These are phyloP conservation scores for Anhinga rufa DNA, from an alignment of 2,113 vertebrate genomes.

Conservation along the genomic window DNA sequence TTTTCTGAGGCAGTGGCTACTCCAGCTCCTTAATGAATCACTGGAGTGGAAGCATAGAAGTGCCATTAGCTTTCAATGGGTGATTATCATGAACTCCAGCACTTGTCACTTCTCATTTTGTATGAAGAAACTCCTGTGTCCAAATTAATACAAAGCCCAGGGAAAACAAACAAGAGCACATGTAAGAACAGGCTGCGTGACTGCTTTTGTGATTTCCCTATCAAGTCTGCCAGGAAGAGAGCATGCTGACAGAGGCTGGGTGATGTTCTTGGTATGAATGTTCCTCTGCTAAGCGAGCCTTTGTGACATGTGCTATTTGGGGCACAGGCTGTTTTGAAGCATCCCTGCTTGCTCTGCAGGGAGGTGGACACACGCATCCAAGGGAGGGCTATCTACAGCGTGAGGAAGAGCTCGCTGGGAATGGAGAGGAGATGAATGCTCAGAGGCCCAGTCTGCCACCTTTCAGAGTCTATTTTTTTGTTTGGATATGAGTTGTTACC, in stretches of 20 bases:
- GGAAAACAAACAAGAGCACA: not conserved
- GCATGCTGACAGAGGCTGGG: not conserved
- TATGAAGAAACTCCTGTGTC: not conserved
- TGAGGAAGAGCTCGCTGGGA: not conserved
- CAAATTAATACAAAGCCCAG: not conserved
- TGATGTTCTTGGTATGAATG: not conserved
- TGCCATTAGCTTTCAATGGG: not conserved
- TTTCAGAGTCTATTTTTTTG: not conserved
- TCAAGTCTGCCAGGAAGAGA: not conserved
- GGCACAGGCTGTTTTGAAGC: not conserved
- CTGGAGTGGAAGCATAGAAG: not conserved
- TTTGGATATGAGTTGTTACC: not conserved
- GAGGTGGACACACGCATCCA: not conserved
- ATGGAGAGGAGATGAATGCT: not conserved
- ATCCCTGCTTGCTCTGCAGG: not conserved
- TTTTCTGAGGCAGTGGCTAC: not conserved
- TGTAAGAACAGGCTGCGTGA: not conserved
- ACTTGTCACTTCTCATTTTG: not conserved
- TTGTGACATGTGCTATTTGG: not conserved
- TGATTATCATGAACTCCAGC: not conserved
- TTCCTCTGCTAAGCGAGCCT: conserved; percentile 10
- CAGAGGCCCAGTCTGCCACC: not conserved
- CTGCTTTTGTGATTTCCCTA: not conserved
- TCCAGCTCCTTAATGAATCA: not conserved
- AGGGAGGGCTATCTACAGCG: not conserved